A percentile compares a stretch with the other conserved stretches of the same genome.
These are phyloP conservation scores for Flexamia atlantica DNA, from an alignment of 2,888 invertebrate species.

Conservation along the genomic window DNA sequence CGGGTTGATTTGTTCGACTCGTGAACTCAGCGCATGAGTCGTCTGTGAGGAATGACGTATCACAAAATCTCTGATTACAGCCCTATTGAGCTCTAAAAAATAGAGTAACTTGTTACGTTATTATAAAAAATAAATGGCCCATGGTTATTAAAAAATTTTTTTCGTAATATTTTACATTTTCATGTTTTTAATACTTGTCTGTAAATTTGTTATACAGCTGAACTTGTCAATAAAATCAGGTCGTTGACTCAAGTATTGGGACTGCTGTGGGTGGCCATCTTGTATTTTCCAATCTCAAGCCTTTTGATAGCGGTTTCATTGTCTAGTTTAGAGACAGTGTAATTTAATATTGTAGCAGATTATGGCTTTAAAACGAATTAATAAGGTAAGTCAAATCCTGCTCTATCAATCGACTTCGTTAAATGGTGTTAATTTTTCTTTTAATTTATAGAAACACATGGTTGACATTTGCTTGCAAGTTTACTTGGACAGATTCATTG, in stretches of 20 bases:
- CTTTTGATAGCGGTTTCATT: slow-evolving; percentile 90
- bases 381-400: slow-evolving; percentile 88
- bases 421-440: background rate
- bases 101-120: background rate
- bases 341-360: slow-evolving; percentile 71
- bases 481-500: slow-evolving; percentile 3
- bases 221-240: slow-evolving; percentile 52
- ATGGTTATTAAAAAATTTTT: background rate
- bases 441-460: slow-evolving; percentile 7
- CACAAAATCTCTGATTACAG: slow-evolving; percentile 25
- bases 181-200: too few relatives aligned
- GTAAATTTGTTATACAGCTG: background rate
- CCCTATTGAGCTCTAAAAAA: background rate
- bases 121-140: background rate
- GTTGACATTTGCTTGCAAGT: slow-evolving; percentile 9
- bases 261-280: slow-evolving; percentile 79
- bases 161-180: background rate
- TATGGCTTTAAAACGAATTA: slow-evolving; percentile 98
- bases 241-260: slow-evolving; percentile 64
- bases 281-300: slow-evolving; percentile 92
- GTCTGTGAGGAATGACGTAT: slow-evolving; percentile 45
- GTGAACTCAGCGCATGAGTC: slow-evolving; percentile 54
- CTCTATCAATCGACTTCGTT: background rate
- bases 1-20: slow-evolving; percentile 18
- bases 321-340: slow-evolving; percentile 87